Evolutionary conservation across 37 sponge, comb jelly and placozoan genomes (phyloP).

Genomic region (Mnemiopsis leidyi): DNA sequence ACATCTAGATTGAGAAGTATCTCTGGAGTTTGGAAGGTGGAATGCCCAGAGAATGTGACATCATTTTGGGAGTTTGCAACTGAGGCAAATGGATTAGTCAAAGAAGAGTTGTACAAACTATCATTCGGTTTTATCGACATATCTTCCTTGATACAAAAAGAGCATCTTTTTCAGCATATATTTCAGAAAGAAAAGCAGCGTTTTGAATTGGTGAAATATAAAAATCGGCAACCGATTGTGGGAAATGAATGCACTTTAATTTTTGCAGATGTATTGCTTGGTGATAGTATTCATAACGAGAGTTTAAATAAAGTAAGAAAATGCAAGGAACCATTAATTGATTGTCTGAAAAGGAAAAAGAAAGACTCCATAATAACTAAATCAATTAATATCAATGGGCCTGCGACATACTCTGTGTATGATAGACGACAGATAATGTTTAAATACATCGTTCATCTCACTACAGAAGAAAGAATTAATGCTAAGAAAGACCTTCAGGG

Average conservation of each 20-base stretch:
- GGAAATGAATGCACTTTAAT: not conserved
- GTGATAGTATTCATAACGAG: not conserved
- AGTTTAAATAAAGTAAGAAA: not conserved
- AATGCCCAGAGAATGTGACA: not conserved
- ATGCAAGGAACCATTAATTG: not conserved
- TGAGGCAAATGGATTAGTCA: not conserved
- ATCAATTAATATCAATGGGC: not conserved
- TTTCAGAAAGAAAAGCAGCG: no score
- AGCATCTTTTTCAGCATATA: no score
- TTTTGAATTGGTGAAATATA: no score
- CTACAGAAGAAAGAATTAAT: not conserved
- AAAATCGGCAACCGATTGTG: not conserved
- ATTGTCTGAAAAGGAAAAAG: not conserved
- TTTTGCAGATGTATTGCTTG: not conserved
- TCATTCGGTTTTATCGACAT: not conserved
- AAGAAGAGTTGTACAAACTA: constrained; percentile 33
- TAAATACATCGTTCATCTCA: not conserved
- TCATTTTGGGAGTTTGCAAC: not conserved
- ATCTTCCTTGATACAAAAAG: not conserved
- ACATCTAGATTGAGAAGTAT: not conserved
- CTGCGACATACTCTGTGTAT: not conserved
- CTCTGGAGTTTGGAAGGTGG: not conserved
- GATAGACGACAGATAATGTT: not conserved
- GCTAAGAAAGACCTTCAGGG: not conserved
- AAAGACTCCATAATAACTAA: not conserved